These are phyloP conservation scores for Neoniphon sammara DNA, from an alignment of 2,797 vertebrate species.

Conservation along the genomic window DNA sequence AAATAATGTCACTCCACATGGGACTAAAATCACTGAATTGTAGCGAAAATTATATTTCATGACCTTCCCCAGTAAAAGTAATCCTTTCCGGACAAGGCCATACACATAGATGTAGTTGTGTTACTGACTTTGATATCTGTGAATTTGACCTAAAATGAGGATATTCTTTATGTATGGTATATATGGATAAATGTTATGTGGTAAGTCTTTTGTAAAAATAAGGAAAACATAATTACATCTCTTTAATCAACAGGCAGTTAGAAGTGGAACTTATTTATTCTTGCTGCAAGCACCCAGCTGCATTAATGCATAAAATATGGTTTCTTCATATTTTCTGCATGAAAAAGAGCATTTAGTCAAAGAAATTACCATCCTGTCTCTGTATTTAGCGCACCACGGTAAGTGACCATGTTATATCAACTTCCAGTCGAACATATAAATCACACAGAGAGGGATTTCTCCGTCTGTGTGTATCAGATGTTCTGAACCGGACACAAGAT, in stretches of 20 bases:
- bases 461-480: too few species aligned
- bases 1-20: slow-evolving; percentile 41
- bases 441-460: too few species aligned
- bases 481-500: neutral
- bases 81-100: slow-evolving; percentile 23
- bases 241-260: too few species aligned
- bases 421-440: neutral
- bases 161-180: neutral
- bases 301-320: neutral
- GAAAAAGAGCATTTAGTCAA: neutral
- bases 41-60: slow-evolving; percentile 9
- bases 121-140: neutral
- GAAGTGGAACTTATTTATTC: neutral
- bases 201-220: too few species aligned
- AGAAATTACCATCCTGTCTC: too few species aligned
- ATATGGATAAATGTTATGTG: too few species aligned
- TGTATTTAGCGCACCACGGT: neutral
- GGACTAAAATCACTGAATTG: slow-evolving; percentile 36
- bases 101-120: neutral
- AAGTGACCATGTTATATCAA: slow-evolving; percentile 1
- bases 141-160: neutral
- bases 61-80: slow-evolving; percentile 34
- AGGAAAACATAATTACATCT: too few species aligned
- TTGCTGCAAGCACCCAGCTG: neutral
- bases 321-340: neutral